Evolutionary conservation across 92 coral and sea anemone species (phyloP), one percentile per base, ranked within the genome.

Genomic region (Heliopora coerulea): DNA sequence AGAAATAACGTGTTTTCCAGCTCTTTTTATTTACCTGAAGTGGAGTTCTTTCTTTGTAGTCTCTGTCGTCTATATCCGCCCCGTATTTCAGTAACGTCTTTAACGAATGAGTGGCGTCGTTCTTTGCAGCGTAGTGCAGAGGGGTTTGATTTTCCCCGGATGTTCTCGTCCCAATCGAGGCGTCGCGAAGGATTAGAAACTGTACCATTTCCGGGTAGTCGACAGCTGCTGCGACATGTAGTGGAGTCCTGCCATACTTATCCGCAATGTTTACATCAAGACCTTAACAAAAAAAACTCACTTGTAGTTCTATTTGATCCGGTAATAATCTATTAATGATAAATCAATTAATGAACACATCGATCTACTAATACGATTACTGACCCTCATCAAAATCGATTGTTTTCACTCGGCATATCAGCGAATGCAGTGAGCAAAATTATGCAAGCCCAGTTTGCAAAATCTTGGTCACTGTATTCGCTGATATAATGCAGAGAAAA

Each of bases 171-270:
- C 88, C 68, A 33, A 92, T 79, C 58, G 88, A 89, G 23, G 92
- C 97, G 27, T 96, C 97, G 60, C 80, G 74, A 9, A 89, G 85
- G 58, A 89, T 79, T 17, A 92, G 80, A 54, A 89, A 92, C 58
- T 87, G 83, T 3, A 92, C 97, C 97, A 92, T 92, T 54, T 92
- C 93, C 12, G 97, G 96, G 62, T 92, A 92, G 52, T 92, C 96
- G 3, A 92, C 97, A 15, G 97, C 97, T 0, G 97, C 92, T 8
- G 97, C 97, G 50, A 92, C 85, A 48, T 92, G 97, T 30, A 92
- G 67, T 0, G 97, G 92, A 12, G 97, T 87, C 48, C 97, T 83
- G 14, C 97, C 97, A 23, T 88, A 85, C 61, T 88, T 89, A 74
- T 92, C 97, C 0, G 90, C 78, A 54, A 90, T 89, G 81, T 87